Evolutionary conservation across 1,140 invertebrate genomes (phyloP).

Genomic region (Batillaria attramentaria): DNA sequence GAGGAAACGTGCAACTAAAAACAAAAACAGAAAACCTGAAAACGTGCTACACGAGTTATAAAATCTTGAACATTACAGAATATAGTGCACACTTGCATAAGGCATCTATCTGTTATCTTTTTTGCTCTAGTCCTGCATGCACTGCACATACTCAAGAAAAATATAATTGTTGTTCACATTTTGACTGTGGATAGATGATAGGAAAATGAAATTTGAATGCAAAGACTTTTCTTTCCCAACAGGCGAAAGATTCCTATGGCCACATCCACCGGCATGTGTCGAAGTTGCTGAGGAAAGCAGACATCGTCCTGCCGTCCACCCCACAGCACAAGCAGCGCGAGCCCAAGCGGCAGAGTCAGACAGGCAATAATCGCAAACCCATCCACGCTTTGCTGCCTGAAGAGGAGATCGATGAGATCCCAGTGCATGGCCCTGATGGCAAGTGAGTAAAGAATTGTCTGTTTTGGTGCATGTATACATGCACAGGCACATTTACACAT

Average conservation of each 20-base stretch:
- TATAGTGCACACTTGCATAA: too few species aligned
- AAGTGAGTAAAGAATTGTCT: slow-evolving; percentile 55
- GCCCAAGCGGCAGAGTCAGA: slow-evolving; percentile 14
- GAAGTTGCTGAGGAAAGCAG: slow-evolving; percentile 38
- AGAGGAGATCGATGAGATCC: slow-evolving; percentile 59
- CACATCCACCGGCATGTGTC: slow-evolving; percentile 51
- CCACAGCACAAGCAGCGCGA: slow-evolving; percentile 5
- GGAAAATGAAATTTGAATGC: too few species aligned
- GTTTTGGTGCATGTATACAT: too few species aligned
- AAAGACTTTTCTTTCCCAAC: not conserved
- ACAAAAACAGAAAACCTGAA: too few species aligned
- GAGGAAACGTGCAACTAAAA: too few species aligned
- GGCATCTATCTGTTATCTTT: too few species aligned
- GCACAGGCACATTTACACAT: not conserved
- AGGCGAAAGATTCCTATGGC: slow-evolving; percentile 40
- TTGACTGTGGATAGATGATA: not conserved
- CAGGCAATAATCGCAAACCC: slow-evolving; percentile 37
- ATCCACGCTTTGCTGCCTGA: slow-evolving; percentile 59
- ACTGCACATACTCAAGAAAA: too few species aligned
- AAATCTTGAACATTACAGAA: too few species aligned
- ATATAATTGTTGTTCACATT: not conserved
- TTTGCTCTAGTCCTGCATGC: too few species aligned
- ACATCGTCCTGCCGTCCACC: slow-evolving; percentile 38
- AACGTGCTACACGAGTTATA: too few species aligned
- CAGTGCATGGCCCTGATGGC: slow-evolving; percentile 61